phyloP scores from a whole-genome alignment of 1,140 invertebrate genomes.

The Varroa destructor region DNA sequence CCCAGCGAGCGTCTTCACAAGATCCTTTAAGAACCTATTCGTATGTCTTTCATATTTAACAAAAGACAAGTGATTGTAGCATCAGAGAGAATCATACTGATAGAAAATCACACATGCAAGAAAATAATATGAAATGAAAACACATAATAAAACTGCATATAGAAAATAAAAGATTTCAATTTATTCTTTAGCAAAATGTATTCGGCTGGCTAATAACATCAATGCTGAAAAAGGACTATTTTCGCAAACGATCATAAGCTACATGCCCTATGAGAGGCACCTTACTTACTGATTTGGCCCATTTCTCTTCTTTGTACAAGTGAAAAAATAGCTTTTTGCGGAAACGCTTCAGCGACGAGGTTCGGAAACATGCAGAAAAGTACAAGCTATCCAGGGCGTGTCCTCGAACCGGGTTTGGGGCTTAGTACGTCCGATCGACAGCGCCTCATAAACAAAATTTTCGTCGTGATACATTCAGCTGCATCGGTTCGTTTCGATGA shows the following conservation, averaged over 20 bases:
- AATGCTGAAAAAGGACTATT: too few species aligned
- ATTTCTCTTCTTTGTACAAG: background rate
- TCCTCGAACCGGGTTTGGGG: conserved; percentile 72
- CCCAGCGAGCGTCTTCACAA: conserved; percentile 39
- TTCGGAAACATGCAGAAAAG: conserved; percentile 59
- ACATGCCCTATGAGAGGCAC: too few species aligned
- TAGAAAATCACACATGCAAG: conserved; percentile 1
- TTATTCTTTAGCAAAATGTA: too few species aligned
- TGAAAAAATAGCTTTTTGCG: conserved; percentile 56
- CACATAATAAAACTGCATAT: too few species aligned
- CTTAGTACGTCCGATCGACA: conserved; percentile 63
- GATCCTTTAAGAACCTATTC: conserved; percentile 32
- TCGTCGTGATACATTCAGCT: conserved; percentile 90
- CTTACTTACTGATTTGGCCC: background rate
- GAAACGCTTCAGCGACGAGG: conserved; percentile 56
- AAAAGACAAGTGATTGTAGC: too few species aligned
- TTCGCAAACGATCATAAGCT: too few species aligned
- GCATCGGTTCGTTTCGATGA: conserved; percentile 98
- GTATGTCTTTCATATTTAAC: background rate
- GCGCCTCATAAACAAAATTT: conserved; percentile 56
- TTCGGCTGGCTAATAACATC: too few species aligned
- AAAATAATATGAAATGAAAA: background rate
- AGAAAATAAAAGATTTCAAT: too few species aligned
- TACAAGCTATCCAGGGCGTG: conserved; percentile 78
- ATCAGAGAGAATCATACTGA: too few species aligned